Percentiles rank a stretch among this genome's conserved stretches.
These are phyloP conservation scores for Lordiphosa andalusiaca DNA, from an alignment of 2,888 invertebrate species.

Conservation along the genomic window DNA sequence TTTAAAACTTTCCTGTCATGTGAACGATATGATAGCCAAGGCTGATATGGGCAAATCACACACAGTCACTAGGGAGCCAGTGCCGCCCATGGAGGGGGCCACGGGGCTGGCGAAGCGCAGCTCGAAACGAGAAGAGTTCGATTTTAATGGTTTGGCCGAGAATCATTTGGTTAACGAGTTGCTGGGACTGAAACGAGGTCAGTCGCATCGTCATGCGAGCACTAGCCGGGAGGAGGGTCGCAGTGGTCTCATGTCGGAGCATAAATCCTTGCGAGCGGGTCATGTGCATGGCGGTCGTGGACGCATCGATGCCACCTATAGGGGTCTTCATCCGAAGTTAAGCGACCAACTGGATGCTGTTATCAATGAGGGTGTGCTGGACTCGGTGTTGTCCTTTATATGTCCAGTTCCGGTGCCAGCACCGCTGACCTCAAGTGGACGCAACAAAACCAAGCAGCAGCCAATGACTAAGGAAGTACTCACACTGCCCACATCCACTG, in stretches of 20 bases:
- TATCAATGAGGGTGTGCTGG: constrained; percentile 90
- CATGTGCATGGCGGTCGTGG: constrained; percentile 33
- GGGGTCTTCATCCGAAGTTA: constrained; percentile 75
- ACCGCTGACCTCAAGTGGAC: constrained; percentile 21
- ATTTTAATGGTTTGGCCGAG: constrained; percentile 76
- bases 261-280: constrained; percentile 25
- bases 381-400: constrained; percentile 90
- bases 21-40: constrained; percentile 79
- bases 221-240: constrained; percentile 29
- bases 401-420: constrained; percentile 77
- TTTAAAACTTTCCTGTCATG: constrained; percentile 79
- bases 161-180: constrained; percentile 77
- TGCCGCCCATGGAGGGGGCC: constrained; percentile 48
- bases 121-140: constrained; percentile 60
- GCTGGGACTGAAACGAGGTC: constrained; percentile 43
- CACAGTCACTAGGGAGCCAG: constrained; percentile 41
- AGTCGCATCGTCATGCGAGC: constrained; percentile 15
- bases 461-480: constrained; percentile 17
- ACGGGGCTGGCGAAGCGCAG: constrained; percentile 39
- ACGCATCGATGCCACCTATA: constrained; percentile 18
- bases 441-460: constrained; percentile 31
- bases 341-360: constrained; percentile 82
- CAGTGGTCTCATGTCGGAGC: constrained; percentile 25
- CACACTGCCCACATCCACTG: constrained; percentile 6
- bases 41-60: constrained; percentile 53